Evolutionary conservation across 2,888 invertebrate genomes (phyloP), one percentile per base, ranked within the genome.

Genomic region (Leptinotarsa peninsularis): DNA sequence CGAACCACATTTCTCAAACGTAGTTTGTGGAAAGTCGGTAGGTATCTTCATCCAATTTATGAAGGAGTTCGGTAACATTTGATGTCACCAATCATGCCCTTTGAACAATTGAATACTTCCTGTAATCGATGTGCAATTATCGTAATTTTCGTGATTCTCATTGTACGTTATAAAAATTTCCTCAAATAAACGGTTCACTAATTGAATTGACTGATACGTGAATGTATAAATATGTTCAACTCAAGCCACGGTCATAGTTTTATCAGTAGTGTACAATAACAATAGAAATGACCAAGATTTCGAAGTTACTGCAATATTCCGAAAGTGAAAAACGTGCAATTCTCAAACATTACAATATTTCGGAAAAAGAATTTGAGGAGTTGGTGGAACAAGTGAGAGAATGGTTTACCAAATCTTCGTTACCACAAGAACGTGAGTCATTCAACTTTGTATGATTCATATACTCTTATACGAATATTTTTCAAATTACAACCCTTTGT

Each of bases 291-390:
- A 63, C 63, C 5, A 27, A 63, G 7, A 63, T 63, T 5, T 63
- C 81, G 18, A 76, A 79, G 69, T 66, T 83, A 49, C 49, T 83
- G 17, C 63, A 73, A 72, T 80, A 79, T 23, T 81, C 81, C 13
- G 78, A 79, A 23, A 79, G 78, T n/a, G 77, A 80, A 73, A 77
- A 73, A 54, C 54, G 58, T 18, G 66, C 54, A 18, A 74, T 80
- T 23, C 67, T 78, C 43, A 69, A 78, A 56, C 70, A 74, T 52
- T 50, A 71, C 58, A 73, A 78, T 54, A 58, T 74, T 23, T 74
- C 78, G 0, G 68, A 72, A 18, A 67, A 74, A 43, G 74, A 78
- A 21, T 73, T 80, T 14, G 60, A 71, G 4, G 72, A 72, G 1
- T 23, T 67, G 23, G 71, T 77, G 43, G 67, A 74, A 56, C 67